Conservation (phyloP, 2,797 vertebrate genomes). For the Fratercula arctica region DNA sequence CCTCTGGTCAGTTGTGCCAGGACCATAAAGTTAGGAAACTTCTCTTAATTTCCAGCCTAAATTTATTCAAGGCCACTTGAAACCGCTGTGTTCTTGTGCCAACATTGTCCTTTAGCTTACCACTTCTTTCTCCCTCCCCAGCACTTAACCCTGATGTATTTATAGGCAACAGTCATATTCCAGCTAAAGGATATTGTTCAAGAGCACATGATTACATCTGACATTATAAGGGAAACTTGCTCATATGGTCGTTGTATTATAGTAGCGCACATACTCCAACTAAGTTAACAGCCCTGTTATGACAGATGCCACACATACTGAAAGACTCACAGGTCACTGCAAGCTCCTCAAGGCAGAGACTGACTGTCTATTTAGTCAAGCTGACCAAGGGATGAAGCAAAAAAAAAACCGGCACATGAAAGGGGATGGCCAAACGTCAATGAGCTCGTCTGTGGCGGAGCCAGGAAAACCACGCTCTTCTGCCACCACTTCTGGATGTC, state of each 20-base stretch:
- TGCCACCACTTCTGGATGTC: neutral
- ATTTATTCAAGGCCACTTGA: slow-evolving; percentile 31
- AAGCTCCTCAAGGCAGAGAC: neutral
- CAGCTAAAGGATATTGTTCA: neutral
- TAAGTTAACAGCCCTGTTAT: neutral
- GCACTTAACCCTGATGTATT: neutral
- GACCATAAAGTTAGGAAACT: neutral
- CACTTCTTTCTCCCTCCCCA: neutral
- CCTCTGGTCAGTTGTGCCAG: slow-evolving; percentile 14
- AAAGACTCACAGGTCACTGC: neutral
- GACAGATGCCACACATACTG: neutral
- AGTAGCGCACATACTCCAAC: neutral
- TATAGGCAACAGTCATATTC: neutral
- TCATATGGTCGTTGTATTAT: neutral
- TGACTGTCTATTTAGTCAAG: accelerated
- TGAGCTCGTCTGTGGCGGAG: neutral
- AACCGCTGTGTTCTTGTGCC: slow-evolving; percentile 29
- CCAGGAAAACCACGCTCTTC: neutral
- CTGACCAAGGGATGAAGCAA: neutral
- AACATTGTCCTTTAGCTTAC: slow-evolving; percentile 33
- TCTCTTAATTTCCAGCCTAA: slow-evolving; percentile 23
- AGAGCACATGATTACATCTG: neutral
- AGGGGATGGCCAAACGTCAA: neutral
- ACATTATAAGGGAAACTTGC: neutral
- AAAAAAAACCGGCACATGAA: neutral